Evolutionary conservation across 2,113 vertebrate species (phyloP), one percentile per base, ranked within the genome.

Genomic region (Colaptes auratus): DNA sequence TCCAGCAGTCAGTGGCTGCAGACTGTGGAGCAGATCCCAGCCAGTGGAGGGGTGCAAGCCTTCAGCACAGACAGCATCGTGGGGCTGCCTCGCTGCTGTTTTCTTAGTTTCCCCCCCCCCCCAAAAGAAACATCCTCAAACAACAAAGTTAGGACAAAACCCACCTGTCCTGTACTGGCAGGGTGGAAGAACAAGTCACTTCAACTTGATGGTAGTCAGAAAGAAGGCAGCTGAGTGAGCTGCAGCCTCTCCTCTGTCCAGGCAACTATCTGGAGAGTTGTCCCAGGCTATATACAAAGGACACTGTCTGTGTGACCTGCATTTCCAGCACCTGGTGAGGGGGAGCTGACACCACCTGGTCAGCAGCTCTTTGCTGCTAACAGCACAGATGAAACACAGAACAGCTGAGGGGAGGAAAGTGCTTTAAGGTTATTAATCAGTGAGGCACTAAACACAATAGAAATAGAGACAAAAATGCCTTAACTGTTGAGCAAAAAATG

Each of bases 41-140:
- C 9, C 0, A 0, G 53, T 15, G 31, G 85, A 23, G 55, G 10
- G 50, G 56, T 55, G 46, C 79, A 79, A 42, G 27, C 4, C 60
- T 44, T 92, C 44, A 52, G 39, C 71, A 75, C 66, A 88, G 74
- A 81, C 23, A 11, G 66, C 46, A 63, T 39, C 39, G 70, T 58
- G 66, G 66, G 58, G 15, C 63, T 64, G 59, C 9, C 59, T 75
- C 92, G 48, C 74, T 84, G 56, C 31, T 77, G 31, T 16, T 76
- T 64, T 10, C 16, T 9, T 61, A 0, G 48, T 20, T 35, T 2
- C 4, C n/a, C n/a, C n/a, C n/a, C n/a, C n/a, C n/a, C n/a, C n/a
- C n/a, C n/a, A n/a, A n/a, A n/a, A n/a, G n/a, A n/a, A n/a, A n/a
- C n/a, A n/a, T n/a, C 42, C 9, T 50, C 63, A 82, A 75, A 60